These are phyloP conservation scores for Acromyrmex echinatior DNA, from an alignment of 1,140 invertebrate genomes.

Conservation along the genomic window DNA sequence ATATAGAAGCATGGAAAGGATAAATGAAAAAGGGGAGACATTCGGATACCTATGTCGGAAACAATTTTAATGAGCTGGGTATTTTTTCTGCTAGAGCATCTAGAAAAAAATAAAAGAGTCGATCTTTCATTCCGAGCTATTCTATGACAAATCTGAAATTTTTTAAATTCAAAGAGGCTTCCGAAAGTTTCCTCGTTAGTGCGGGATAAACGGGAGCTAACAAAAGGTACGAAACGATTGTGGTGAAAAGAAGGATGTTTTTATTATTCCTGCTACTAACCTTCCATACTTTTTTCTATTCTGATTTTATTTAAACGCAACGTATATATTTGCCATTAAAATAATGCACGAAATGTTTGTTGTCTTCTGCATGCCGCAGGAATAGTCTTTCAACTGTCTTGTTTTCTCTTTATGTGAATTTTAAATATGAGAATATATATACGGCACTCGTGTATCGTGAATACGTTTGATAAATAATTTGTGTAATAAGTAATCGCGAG, in stretches of 20 bases:
- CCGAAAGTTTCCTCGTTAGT: slow-evolving; percentile 47
- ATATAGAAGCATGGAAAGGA: slow-evolving; percentile 21
- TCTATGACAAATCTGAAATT: slow-evolving; percentile 14
- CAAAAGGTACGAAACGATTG: slow-evolving; percentile 20
- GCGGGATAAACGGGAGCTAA: slow-evolving; percentile 21
- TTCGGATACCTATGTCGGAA: slow-evolving; percentile 10
- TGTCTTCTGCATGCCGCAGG: slow-evolving; percentile 33
- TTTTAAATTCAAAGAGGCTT: slow-evolving; percentile 32
- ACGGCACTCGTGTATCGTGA: not conserved
- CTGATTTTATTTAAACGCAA: slow-evolving; percentile 25
- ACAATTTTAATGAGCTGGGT: slow-evolving; percentile 19
- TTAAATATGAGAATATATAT: slow-evolving; percentile 28
- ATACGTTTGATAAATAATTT: slow-evolving; percentile 45
- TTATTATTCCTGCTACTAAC: slow-evolving; percentile 2
- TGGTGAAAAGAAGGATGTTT: slow-evolving; percentile 32
- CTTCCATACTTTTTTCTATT: slow-evolving; percentile 29
- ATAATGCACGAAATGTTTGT: slow-evolving; percentile 13
- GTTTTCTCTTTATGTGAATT: slow-evolving; percentile 43
- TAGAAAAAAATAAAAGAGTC: slow-evolving; percentile 1
- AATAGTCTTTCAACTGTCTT: slow-evolving; percentile 67
- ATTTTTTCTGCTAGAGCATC: not conserved
- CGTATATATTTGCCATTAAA: not conserved
- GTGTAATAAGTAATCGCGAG: slow-evolving; percentile 41
- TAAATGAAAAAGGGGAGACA: not conserved
- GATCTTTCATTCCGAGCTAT: slow-evolving; percentile 22